Evolutionary conservation across 2,113 vertebrate genomes (phyloP), one percentile per base, ranked within the genome.

Genomic region (Marcusenius ussheri): DNA sequence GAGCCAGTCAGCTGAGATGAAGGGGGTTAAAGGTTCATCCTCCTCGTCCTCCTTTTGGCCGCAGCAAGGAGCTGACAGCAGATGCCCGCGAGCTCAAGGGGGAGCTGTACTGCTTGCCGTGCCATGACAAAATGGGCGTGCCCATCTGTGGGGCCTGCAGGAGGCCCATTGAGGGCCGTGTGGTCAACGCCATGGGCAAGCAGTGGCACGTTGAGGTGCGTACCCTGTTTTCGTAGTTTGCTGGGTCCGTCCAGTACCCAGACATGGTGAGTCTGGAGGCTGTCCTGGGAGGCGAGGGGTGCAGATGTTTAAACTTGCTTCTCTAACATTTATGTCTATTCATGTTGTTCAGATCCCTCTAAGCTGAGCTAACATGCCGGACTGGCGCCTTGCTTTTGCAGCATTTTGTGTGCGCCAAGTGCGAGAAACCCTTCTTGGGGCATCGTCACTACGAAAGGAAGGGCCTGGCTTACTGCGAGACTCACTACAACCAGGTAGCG

Each of bases 401-500:
- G 98, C 98, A 99, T 97, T 99, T 99, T 96, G 98, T 99, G 92
- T 99, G 98, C 95, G 98, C 97, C 89, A 99, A 99, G 95, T 99
- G 98, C 97, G 98, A 99, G 94, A 99, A 99, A 92, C 98, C 98
- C n/a, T 99, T 99, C 95, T 96, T 99, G 89, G 98, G 98, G 91
- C 98, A 99, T 93, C 98, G 97, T 91, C 98, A 99, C 93, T 99
- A 98, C 0, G 98, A 99, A 90, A 97, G 98, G 53, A 83, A 31
- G 50, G 49, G 17, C 19, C 66, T 27, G 24, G 31, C 6, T 4
- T 74, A 74, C 46, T 47, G 66, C 8, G 21, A 88, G 49, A 17
- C 97, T 0, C 98, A 99, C 96, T 99, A 99, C 94, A 99, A 99
- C 94, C 97, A 99, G 98, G 98, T 99, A 97, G 94, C n/a, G 56